phyloP scores from a whole-genome alignment of 2,113 vertebrate species.

The Reinhardtius hippoglossoides region DNA sequence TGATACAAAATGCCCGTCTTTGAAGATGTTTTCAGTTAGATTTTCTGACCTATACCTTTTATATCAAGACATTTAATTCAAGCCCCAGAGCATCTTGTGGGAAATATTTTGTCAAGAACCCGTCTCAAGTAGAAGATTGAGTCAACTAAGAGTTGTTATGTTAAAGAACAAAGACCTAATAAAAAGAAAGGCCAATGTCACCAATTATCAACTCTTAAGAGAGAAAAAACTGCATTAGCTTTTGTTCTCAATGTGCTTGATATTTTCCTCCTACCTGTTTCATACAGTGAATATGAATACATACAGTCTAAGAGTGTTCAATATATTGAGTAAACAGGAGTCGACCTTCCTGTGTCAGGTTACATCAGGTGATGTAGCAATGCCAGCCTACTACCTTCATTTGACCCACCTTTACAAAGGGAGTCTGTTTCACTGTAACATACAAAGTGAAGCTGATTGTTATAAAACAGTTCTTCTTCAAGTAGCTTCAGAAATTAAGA shows the following conservation, averaged over 20 bases:
- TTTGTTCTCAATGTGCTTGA: not conserved
- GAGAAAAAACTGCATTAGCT: not conserved
- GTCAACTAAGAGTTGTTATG: conserved; percentile 35
- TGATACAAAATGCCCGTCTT: conserved; percentile 71
- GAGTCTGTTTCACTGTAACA: conserved; percentile 36
- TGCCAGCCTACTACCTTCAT: conserved; percentile 7
- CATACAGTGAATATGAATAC: conserved; percentile 5
- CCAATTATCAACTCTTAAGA: not conserved
- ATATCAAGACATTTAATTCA: conserved; percentile 53
- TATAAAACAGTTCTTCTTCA: no score
- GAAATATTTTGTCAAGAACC: conserved; percentile 29
- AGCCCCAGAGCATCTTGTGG: conserved; percentile 39
- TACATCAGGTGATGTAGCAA: conserved; percentile 52
- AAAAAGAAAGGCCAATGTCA: conserved; percentile 10
- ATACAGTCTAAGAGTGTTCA: conserved; percentile 1
- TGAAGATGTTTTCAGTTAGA: conserved; percentile 73
- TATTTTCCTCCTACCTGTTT: not conserved
- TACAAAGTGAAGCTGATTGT: conserved; percentile 2
- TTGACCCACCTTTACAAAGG: conserved; percentile 55
- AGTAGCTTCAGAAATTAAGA: not conserved
- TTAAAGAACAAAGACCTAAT: conserved; percentile 43
- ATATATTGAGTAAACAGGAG: conserved; percentile 20
- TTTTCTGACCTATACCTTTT: conserved; percentile 71
- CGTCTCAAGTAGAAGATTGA: conserved; percentile 43
- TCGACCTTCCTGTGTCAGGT: conserved; percentile 33